phyloP scores from a whole-genome alignment of 2,888 invertebrate species.

The Zaprionus lineosus region DNA sequence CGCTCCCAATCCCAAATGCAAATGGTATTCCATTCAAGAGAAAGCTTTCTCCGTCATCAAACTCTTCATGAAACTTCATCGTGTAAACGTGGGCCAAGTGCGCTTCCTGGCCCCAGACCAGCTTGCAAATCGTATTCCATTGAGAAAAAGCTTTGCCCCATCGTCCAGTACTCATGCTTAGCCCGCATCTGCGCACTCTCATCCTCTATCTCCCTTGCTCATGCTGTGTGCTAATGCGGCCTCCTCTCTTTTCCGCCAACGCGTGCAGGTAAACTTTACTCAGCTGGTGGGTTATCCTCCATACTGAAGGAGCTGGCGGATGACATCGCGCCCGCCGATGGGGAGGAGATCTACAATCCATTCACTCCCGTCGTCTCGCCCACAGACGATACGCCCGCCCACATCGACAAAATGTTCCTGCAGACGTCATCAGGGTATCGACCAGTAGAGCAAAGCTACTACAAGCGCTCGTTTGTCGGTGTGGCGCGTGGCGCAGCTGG shows the following conservation, averaged over 20 bases:
- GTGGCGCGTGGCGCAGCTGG: constrained; percentile 43
- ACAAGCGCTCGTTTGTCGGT: constrained; percentile 81
- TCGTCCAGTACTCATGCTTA: not conserved
- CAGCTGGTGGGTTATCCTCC: constrained; percentile 82
- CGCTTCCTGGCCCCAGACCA: too few relatives aligned
- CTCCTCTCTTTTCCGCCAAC: constrained; percentile 1
- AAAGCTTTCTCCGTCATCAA: too few relatives aligned
- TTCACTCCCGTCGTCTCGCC: constrained; percentile 83
- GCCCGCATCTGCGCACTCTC: constrained; percentile 40
- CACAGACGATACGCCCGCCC: constrained; percentile 82
- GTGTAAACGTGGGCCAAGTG: too few relatives aligned
- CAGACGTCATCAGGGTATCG: constrained; percentile 83
- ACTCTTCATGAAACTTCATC: too few relatives aligned
- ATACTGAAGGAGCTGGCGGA: constrained; percentile 83
- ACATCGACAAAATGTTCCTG: constrained; percentile 83
- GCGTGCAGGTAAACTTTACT: constrained; percentile 80
- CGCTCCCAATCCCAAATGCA: too few relatives aligned
- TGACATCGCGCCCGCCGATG: constrained; percentile 82
- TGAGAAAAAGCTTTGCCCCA: constrained; percentile 48
- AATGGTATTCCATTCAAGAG: too few relatives aligned
- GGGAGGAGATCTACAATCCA: constrained; percentile 83
- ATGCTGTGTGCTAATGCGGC: constrained; percentile 3
- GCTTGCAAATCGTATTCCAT: constrained; percentile 29
- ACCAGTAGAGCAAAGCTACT: constrained; percentile 82
- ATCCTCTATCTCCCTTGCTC: not conserved